A percentile compares a stretch with the other conserved stretches of the same genome.
These are phyloP conservation scores for Smutsia temminckii DNA, from an alignment of 2,797 vertebrate species.

Conservation along the genomic window DNA sequence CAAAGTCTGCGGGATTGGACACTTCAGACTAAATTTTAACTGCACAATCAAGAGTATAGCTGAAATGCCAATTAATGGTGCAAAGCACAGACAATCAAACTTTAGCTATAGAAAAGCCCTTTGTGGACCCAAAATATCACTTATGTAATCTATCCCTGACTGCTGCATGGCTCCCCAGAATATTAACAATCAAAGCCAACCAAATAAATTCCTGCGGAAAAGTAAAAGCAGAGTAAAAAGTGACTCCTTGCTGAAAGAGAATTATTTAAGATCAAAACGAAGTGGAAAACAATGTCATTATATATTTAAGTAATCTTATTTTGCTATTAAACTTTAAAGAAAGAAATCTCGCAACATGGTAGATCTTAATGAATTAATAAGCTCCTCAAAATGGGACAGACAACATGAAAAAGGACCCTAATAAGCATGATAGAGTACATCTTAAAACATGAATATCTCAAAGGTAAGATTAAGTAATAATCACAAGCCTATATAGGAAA, in stretches of 20 bases:
- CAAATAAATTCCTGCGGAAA: slow-evolving; percentile 27
- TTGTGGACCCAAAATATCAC: slow-evolving; percentile 54
- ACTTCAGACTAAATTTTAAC: slow-evolving; percentile 60
- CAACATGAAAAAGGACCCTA: neutral
- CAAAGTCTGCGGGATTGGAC: slow-evolving; percentile 57
- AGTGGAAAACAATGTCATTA: neutral
- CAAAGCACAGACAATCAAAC: slow-evolving; percentile 63
- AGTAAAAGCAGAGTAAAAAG: slow-evolving; percentile 4
- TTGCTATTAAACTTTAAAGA: slow-evolving; percentile 42
- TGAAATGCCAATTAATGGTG: slow-evolving; percentile 59
- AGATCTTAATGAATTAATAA: neutral
- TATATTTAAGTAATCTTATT: neutral
- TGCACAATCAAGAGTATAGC: slow-evolving; percentile 67
- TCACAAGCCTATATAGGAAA: neutral
- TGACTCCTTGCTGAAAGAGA: slow-evolving; percentile 3
- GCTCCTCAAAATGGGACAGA: neutral
- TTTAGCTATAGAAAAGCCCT: slow-evolving; percentile 5
- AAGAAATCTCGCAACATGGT: neutral
- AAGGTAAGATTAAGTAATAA: neutral
- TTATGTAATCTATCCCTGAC: slow-evolving; percentile 27
- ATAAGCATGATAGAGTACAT: neutral
- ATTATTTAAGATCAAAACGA: neutral
- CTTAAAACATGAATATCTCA: slow-evolving; percentile 8
- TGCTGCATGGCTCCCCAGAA: neutral
- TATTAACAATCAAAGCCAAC: slow-evolving; percentile 9